A percentile compares a stretch with the other conserved stretches of the same genome.
Conservation (phyloP, 1,140 invertebrate species). For the Brachystomella parvula region DNA sequence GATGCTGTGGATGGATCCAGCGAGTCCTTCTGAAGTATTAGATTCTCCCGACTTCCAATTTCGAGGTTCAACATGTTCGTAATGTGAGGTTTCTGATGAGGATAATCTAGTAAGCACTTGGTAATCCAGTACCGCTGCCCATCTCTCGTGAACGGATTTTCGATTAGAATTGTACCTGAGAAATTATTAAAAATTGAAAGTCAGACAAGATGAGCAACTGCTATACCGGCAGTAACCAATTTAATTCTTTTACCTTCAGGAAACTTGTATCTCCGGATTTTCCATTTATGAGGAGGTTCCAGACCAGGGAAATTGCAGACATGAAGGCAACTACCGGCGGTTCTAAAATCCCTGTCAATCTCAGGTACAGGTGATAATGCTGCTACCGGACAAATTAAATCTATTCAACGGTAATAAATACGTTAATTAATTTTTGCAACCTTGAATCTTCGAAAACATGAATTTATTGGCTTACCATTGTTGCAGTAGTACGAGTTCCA, state of each 20-base stretch:
- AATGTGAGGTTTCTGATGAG: conserved; percentile 60
- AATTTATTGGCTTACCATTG: not conserved
- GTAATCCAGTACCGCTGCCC: conserved; percentile 76
- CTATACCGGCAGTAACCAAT: not conserved
- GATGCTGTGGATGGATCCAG: not conserved
- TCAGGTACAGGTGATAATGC: too few relatives aligned
- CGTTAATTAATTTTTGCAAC: not conserved
- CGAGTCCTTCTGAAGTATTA: not conserved
- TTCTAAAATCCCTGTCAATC: too few relatives aligned
- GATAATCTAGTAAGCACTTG: conserved; percentile 66
- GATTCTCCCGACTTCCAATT: conserved; percentile 7
- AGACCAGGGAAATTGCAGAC: conserved; percentile 34
- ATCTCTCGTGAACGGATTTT: conserved; percentile 67
- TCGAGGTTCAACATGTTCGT: conserved; percentile 34
- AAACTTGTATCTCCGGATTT: conserved; percentile 40
- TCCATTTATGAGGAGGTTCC: conserved; percentile 40
- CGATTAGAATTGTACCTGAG: conserved; percentile 66
- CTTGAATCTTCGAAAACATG: not conserved
- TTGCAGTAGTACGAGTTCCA: not conserved
- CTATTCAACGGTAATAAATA: not conserved
- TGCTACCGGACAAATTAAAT: too few relatives aligned
- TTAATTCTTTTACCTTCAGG: conserved; percentile 38
- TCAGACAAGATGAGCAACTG: not conserved
- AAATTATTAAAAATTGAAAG: not conserved
- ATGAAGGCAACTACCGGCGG: not conserved